Base-by-base conservation (phyloP, 37 sponge, comb jelly and placozoan species). In the Halichondria panicea region DNA sequence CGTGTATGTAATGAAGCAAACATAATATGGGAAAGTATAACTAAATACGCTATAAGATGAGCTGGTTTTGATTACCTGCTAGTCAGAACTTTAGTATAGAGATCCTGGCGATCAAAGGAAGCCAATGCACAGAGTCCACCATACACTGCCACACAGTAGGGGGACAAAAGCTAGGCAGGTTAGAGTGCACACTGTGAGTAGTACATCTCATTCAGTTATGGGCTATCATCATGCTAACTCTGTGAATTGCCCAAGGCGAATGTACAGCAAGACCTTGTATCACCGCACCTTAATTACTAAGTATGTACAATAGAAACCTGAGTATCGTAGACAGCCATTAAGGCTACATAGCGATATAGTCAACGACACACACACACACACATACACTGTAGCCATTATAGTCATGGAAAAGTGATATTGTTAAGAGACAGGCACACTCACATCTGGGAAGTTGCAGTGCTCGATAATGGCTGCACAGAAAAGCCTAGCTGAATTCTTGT, bases 121-220 rank as follows among this genome's bases (percentile, higher is more conserved):
- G 90, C 96, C 42, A 95, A 70, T 7, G 96, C 93, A 89, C 96
- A 95, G 46, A 95, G 77, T 15, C 93, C 81, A 33, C 94, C 96
- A 79, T 95, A 95, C 31, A 95, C 75, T 43, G 96, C 94, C 62
- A 95, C 90, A 48, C 92, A 40, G 55, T 86, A 73, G 7, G 96
- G 90, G 8, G 93, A 86, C 48, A 92, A 18, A 39, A 92, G 62
- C 93, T 92, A n/a, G n/a, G n/a, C n/a, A n/a, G n/a, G n/a, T n/a
- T n/a, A n/a, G 25, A 27, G n/a, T 21, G n/a, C n/a, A n/a, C n/a
- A n/a, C n/a, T n/a, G n/a, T n/a, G n/a, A n/a, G n/a, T n/a, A n/a
- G n/a, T n/a, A n/a, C n/a, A n/a, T n/a, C n/a, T n/a, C n/a, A n/a
- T n/a, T n/a, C n/a, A n/a, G n/a, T n/a, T n/a, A n/a, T n/a, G n/a